Evolutionary conservation across 92 coral and sea anemone species (phyloP).

Genomic region (Bergia puertoricense): DNA sequence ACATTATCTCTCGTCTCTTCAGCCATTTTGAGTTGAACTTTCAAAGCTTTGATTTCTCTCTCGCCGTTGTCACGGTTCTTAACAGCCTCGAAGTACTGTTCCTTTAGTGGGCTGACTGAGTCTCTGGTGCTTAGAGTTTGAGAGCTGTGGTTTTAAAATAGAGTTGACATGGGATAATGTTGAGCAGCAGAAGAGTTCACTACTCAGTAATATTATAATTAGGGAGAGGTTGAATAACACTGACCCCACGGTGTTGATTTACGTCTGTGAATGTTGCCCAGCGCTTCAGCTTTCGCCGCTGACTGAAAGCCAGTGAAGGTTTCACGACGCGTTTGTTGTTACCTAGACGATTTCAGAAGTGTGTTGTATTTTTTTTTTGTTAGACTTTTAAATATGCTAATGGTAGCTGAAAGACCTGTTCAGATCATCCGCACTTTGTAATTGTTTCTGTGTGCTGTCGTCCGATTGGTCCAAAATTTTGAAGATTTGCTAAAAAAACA

Average conservation of each 20-base stretch:
- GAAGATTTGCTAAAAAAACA: too few relatives aligned
- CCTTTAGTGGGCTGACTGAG: slow-evolving; percentile 44
- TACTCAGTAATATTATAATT: too few relatives aligned
- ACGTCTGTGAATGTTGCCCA: not conserved
- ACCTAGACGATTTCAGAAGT: not conserved
- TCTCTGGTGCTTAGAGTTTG: not conserved
- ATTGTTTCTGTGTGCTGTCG: too few relatives aligned
- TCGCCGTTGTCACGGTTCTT: slow-evolving; percentile 78
- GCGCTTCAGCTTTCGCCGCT: not conserved
- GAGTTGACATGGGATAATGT: not conserved
- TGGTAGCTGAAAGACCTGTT: too few relatives aligned
- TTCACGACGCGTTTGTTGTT: not conserved
- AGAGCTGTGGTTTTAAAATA: slow-evolving; percentile 26
- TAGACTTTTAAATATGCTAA: too few relatives aligned
- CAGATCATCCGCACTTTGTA: too few relatives aligned
- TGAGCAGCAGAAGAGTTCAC: not conserved
- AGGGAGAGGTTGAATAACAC: not conserved
- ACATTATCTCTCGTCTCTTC: slow-evolving; percentile 83
- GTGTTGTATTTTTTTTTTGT: too few relatives aligned
- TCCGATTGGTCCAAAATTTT: too few relatives aligned
- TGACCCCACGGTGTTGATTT: not conserved
- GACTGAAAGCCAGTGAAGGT: not conserved
- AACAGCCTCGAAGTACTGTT: slow-evolving; percentile 71
- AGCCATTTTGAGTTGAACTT: slow-evolving; percentile 83
- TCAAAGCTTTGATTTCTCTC: slow-evolving; percentile 80